Evolutionary conservation across 1,140 invertebrate genomes (phyloP), one percentile per base, ranked within the genome.

Genomic region (Panulirus ornatus): DNA sequence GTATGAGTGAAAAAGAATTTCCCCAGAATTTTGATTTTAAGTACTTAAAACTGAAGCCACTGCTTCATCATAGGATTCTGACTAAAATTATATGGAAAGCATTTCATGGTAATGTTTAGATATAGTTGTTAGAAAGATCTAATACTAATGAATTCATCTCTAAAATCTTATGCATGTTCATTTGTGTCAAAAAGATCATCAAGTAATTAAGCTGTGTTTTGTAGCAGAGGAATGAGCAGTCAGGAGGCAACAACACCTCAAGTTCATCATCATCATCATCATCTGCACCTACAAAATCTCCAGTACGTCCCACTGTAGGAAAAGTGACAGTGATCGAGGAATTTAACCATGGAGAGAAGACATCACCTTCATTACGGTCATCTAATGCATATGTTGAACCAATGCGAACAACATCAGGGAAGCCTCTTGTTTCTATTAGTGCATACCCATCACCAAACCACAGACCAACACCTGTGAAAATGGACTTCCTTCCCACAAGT

Each of bases 351-450:
- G 54, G 42, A 30, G 85, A 79, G 2, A 87, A 87, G 54, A 14
- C 36, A 22, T 40, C 36, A 9, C 34, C 19, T 27, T 3, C 36
- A 42, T 5, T 44, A 16, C 44, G 63, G 3, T 34, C 85, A 44
- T 75, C 85, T 22, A 78, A 40, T 42, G 36, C 85, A 0, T 87
- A 78, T 38, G 78, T 87, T 79, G 85, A 87, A 16, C 16, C 40
- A 38, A 30, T 19, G 40, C 75, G 75, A 73, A 27, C 44, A 58
- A 40, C 38, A 5, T 19, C 66, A 14, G 73, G 73, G 19, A 87
- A 87, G 19, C 85, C 85, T 54, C 85, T 87, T 5, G 85, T 87
- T 40, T 87, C 73, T n/a, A 87, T 87, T 66, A 58, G 85, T 66
- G 75, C 85, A 1, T 87, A 87, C 38, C 85, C 73, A 16, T 87